Evolutionary conservation across 2,888 invertebrate genomes (phyloP).

Genomic region (Hypolimnas misippus): DNA sequence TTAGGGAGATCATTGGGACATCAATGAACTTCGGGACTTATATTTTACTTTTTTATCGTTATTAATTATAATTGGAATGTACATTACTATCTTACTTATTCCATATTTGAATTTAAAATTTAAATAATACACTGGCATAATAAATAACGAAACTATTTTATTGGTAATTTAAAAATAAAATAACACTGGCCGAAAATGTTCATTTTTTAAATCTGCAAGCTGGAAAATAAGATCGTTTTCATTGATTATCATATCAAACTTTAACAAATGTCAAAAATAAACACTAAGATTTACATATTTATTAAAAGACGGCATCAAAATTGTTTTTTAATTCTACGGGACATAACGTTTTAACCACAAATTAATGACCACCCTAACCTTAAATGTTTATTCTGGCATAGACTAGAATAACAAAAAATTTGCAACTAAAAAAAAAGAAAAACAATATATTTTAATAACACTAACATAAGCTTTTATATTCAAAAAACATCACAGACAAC

Average conservation of each 20-base stretch:
- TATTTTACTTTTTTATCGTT: constrained; percentile 41
- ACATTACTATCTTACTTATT: constrained; percentile 49
- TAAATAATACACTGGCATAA: constrained; percentile 1
- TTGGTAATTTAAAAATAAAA: constrained; percentile 1
- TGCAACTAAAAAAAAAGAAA: constrained; percentile 37
- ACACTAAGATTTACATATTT: background rate
- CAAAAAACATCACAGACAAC: constrained; percentile 76
- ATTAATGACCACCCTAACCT: constrained; percentile 13
- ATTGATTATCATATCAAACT: background rate
- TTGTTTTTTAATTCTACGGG: constrained; percentile 15
- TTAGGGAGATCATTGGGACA: constrained; percentile 34
- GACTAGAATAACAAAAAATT: constrained; percentile 28
- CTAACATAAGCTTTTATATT: constrained; percentile 60
- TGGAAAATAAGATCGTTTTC: background rate
- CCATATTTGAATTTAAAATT: constrained; percentile 25
- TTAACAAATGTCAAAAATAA: constrained; percentile 13
- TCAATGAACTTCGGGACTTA: constrained; percentile 29
- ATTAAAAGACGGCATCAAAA: constrained; percentile 29
- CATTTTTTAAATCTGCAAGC: background rate
- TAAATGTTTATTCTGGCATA: constrained; percentile 4
- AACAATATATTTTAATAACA: constrained; percentile 48
- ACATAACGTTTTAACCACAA: constrained; percentile 13
- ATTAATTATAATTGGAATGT: constrained; percentile 60
- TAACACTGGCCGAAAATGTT: background rate
- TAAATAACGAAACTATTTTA: background rate